Base-by-base conservation (phyloP, 2,113 vertebrate genomes). In the Sinocyclocheilus anshuiensis region DNA sequence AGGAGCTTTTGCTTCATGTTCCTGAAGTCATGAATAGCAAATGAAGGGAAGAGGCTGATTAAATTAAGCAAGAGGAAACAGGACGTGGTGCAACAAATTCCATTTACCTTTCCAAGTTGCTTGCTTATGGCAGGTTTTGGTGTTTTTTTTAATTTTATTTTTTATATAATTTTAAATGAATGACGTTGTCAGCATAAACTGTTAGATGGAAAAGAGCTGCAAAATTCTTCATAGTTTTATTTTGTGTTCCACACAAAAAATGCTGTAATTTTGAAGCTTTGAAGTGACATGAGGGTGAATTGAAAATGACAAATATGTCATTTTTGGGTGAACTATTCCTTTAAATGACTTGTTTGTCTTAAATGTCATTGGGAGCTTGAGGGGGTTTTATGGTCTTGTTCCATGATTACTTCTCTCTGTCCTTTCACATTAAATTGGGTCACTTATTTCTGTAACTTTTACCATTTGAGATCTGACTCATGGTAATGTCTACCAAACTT, bases 1-100 rank as follows among this genome's bases (percentile, higher is more conserved):
- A 55, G 45, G 81, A 83, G 81, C 45, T 71, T 55, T 83, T 55
- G 81, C 81, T 71, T 83, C 26, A 71, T 71, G 45, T 39, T 48
- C 71, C 18, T 83, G 18, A 53, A 84, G 69, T 74, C 69, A 74
- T 45, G 82, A 59, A 84, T 39, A 39, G 81, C 65, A 74, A 74
- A 83, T 16, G 6, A 55, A 72, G 29, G 45, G 13, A 83, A 71
- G 26, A 53, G 48, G 24, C 29, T 83, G 33, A 57, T 72, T 22
- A 83, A 59, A 84, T 59, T 74, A 74, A 59, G 69, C 20, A 39
- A 53, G 50, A 57, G 33, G 22, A 84, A 84, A 84, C 50, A 20
- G 18, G 63, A 55, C 10, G 24, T 50, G 65, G 18, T 55, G 42
- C 45, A 83, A n/a, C 7, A 45, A 81, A 42, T 81, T 81, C 24